These are phyloP conservation scores for Magallana angulata DNA, from an alignment of 1,140 invertebrate species.

Conservation along the genomic window DNA sequence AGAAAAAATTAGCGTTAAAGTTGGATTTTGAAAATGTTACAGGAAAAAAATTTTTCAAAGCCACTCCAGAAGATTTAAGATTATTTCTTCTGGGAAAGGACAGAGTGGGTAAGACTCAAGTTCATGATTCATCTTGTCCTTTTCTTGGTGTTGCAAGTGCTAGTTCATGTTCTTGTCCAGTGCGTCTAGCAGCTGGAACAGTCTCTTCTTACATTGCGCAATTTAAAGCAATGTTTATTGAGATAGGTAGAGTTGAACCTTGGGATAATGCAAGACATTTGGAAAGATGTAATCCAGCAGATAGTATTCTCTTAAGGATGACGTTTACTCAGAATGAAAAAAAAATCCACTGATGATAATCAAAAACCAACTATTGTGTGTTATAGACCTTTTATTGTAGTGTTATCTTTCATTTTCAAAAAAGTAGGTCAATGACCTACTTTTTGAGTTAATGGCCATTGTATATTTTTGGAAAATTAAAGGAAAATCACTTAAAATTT, in stretches of 20 bases:
- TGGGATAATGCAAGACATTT: not conserved
- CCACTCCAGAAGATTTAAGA: not conserved
- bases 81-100: slow-evolving; percentile 29
- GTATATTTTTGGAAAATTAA: too few species aligned
- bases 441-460: too few species aligned
- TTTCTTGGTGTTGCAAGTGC: slow-evolving; percentile 6
- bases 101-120: not conserved
- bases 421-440: too few species aligned
- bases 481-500: too few species aligned
- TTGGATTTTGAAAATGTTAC: slow-evolving; percentile 15
- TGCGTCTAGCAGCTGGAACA: not conserved
- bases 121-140: slow-evolving; percentile 31
- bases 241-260: not conserved
- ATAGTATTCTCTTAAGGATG: not conserved
- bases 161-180: not conserved
- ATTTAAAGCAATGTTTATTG: not conserved
- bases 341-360: too few species aligned
- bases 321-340: too few species aligned
- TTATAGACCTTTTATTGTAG: too few species aligned
- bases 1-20: slow-evolving; percentile 39
- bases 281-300: not conserved
- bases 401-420: too few species aligned
- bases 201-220: not conserved
- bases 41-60: slow-evolving; percentile 2
- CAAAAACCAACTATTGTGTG: too few species aligned